Evolutionary conservation across 2,113 vertebrate genomes (phyloP).

Genomic region (Felis chaus): DNA sequence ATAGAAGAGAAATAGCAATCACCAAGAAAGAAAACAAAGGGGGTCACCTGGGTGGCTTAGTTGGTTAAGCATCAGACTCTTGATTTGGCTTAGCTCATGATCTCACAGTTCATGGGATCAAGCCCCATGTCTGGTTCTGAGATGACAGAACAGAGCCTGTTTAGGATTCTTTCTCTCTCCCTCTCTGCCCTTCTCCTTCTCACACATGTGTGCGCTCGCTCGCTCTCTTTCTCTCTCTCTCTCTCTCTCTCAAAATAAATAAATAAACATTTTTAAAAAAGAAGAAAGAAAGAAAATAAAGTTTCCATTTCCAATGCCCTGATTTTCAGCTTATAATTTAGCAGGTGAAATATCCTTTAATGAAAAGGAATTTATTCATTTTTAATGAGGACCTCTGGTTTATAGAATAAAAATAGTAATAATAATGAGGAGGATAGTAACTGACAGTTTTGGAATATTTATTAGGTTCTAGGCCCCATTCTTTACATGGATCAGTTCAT

Average conservation of each 20-base stretch:
- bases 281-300: background rate
- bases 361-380: background rate
- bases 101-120: too few relatives aligned
- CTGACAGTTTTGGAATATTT: background rate
- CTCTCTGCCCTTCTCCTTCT: too few relatives aligned
- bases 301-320: background rate
- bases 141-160: too few relatives aligned
- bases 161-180: too few relatives aligned
- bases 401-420: background rate
- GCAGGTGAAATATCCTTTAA: background rate
- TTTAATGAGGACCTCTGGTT: background rate
- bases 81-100: too few relatives aligned
- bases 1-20: background rate
- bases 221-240: fast-evolving
- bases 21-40: background rate
- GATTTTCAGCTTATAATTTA: background rate
- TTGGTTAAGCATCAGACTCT: too few relatives aligned
- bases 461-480: background rate
- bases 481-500: background rate
- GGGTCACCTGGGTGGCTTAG: too few relatives aligned
- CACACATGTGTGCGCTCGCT: too few relatives aligned
- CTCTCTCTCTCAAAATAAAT: too few relatives aligned
- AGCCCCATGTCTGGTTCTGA: too few relatives aligned
- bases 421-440: background rate
- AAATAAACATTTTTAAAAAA: too few relatives aligned